Evolutionary conservation across 1,140 invertebrate species (phyloP), one percentile per base, ranked within the genome.

Genomic region (Brachionus rubens): DNA sequence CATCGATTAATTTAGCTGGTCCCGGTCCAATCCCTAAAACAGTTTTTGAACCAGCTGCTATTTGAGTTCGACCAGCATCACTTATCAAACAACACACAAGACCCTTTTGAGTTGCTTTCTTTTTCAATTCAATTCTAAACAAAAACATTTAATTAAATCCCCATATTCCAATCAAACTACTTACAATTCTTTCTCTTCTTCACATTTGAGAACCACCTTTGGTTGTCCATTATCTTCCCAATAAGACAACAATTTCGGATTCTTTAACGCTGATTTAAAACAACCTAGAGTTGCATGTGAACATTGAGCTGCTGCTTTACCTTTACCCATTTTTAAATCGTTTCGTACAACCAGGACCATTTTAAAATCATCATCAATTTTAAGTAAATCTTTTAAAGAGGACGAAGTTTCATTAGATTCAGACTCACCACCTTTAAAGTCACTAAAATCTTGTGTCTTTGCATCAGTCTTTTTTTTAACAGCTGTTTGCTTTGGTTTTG

Each of bases 281-380:
- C 91, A 50, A 88, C 88, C 24, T 91, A 86, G 81, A 6, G 93
- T 91, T 59, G 92, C 94, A 86, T 96, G 94, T 47, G 90, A 88
- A 87, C 93, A 95, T 81, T 87, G 94, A 3, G 93, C 91, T 33
- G 91, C 93, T 50, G 92, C 89, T 87, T 96, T 96, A 1, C 75
- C 94, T 87, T 93, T 95, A 19, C 91, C 89, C 93, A 97, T 96
- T 82, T 91, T 91, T 0, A 97, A 85, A 82, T 97, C 93, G 81
- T 89, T 92, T 81, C 93, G 86, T 2, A 95, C 90, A 24, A 94
- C 90, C 52, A 97, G 82, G 1, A 94, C 90, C 82, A 96, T 86
- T 93, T 94, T 84, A 76, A 81, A 81, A 79, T 84, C 84, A 41
- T 81, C 82, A 14, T 56, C 24, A 12, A 33, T 12, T 33, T 28